Evolutionary conservation across 2,888 invertebrate genomes (phyloP), one percentile per base, ranked within the genome.

Genomic region (Drosophila lutescens): DNA sequence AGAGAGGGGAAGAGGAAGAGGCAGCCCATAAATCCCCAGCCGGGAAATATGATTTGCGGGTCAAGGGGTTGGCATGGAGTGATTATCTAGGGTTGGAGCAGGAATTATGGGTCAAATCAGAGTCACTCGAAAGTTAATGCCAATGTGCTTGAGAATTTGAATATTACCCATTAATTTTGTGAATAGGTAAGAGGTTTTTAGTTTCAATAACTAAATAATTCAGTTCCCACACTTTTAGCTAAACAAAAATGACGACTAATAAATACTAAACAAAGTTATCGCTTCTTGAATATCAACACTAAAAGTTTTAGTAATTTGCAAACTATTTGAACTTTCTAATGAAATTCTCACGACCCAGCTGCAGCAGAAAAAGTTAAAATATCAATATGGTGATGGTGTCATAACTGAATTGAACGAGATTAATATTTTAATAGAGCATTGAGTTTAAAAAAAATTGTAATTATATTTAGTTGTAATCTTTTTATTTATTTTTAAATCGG

Each of bases 1-100:
- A 23, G 12, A 12, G 20, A 32, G 10, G 5, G 34, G 10, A 10
- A 12, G 34, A 12, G 41, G 38, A 62, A 46, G 44, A 36, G 46
- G 46, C 61, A 32, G 30, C 20, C 15, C 47, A 62, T 63, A 63
- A 62, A 62, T 17, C 41, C 63, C 49, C 23, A 32, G 17, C 32
- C 36, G 62, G 63, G 41, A 40, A 63, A 62, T 63, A 62, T 62
- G 62, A 63, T 62, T 62, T 62, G 47, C 47, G 62, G 62, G 62
- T 62, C 62, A 62, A 62, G 62, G 40, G 62, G 38, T 20, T 36
- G 6, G 30, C 61, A 15, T 32, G 43, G 61, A 61, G 61, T 60
- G 61, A 61, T 61, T 61, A 60, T 60, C 46, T 61, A 12, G 38
- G 17, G 20, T 15, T n/a, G 15, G 20, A 38, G 36, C 40, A 38